Base-by-base conservation (phyloP, 2,113 vertebrate species). In the Pungitius pungitius region DNA sequence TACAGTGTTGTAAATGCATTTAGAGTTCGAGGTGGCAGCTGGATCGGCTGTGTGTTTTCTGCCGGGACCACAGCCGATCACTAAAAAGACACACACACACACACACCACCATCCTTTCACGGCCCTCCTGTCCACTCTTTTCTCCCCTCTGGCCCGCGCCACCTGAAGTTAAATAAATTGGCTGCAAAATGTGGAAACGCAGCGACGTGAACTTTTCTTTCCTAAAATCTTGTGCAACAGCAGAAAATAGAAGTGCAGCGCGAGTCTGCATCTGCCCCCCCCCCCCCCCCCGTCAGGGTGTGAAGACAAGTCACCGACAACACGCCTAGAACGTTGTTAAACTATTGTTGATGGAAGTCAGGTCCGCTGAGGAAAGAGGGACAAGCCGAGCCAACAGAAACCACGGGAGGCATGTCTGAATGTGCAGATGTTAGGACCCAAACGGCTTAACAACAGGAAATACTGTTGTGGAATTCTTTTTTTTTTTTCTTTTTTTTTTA, bases 1-100 rank as follows among this genome's bases (percentile, higher is more conserved):
- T 93, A 93, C 93, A 86, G 92, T 89, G 91, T 90, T 24, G 83
- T 84, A 92, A 86, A 83, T 90, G 62, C 78, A 74, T 90, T 90
- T 90, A 81, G 80, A 85, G 90, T 89, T 80, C 74, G 87, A 72
- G 43, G 74, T 86, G 87, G 85, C 84, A 69, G 79, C 67, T n/a
- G 73, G 75, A 75, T 37, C n/a, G n/a, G n/a, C n/a, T n/a, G n/a
- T n/a, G n/a, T n/a, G n/a, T n/a, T n/a, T n/a, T n/a, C n/a, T n/a
- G n/a, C n/a, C n/a, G n/a, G n/a, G n/a, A n/a, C n/a, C n/a, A n/a
- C n/a, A n/a, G n/a, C n/a, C n/a, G n/a, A n/a, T n/a, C n/a, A n/a
- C n/a, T n/a, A n/a, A n/a, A n/a, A n/a, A n/a, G n/a, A n/a, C n/a
- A n/a, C n/a, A n/a, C n/a, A n/a, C n/a, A n/a, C n/a, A n/a, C n/a